Percentiles rank a stretch among this genome's conserved stretches.
These are phyloP conservation scores for Pogonomyrmex californicus DNA, from an alignment of 1,140 invertebrate genomes.

Conservation along the genomic window DNA sequence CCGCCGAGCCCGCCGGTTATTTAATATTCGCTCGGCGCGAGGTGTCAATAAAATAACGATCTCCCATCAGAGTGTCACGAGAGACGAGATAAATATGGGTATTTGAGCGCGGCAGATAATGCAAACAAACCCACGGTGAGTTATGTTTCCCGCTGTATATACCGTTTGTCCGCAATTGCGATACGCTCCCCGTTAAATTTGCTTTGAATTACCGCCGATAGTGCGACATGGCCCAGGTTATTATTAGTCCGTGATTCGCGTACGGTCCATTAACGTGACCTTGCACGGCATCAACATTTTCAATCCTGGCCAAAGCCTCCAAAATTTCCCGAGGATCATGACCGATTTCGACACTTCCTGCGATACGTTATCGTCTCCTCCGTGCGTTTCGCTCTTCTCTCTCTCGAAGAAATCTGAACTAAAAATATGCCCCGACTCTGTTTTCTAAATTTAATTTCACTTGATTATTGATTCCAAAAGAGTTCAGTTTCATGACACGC, in stretches of 20 bases:
- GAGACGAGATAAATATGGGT: conserved; percentile 84
- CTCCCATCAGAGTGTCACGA: conserved; percentile 77
- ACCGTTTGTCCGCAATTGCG: conserved; percentile 78
- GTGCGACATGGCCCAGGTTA: conserved; percentile 78
- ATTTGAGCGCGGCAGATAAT: conserved; percentile 84
- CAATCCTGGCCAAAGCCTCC: conserved; percentile 36
- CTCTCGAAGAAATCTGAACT: background rate
- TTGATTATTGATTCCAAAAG: background rate
- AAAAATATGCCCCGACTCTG: background rate
- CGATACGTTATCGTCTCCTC: background rate
- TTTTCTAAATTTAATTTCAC: conserved; percentile 7
- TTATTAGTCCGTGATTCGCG: conserved; percentile 83
- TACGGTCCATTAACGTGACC: conserved; percentile 79
- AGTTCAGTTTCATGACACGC: background rate
- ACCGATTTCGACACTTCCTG: background rate
- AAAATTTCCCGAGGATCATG: background rate
- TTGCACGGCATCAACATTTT: conserved; percentile 62
- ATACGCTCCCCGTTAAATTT: conserved; percentile 84
- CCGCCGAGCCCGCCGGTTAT: conserved; percentile 60
- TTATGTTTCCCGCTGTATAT: conserved; percentile 81
- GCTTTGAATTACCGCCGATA: conserved; percentile 83
- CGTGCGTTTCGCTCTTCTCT: too few relatives aligned
- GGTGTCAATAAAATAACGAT: conserved; percentile 83
- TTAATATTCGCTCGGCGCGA: conserved; percentile 71
- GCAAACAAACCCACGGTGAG: conserved; percentile 84